phyloP scores from a whole-genome alignment of 2,113 vertebrate species.

The Sceloporus tristichus region DNA sequence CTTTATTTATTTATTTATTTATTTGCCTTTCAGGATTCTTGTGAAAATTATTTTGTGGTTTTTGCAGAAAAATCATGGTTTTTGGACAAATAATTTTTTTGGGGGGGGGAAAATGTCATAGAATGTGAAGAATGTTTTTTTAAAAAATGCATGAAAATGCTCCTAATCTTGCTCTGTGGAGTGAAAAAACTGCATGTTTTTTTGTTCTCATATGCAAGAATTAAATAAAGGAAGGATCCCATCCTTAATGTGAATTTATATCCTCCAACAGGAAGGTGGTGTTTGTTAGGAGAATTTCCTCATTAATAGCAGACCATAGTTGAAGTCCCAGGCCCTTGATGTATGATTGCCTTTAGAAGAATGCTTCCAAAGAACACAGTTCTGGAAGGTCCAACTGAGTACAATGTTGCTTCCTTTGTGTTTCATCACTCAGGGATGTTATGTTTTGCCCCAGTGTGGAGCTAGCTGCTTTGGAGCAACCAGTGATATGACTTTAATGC shows the following conservation, averaged over 20 bases:
- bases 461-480: slow-evolving; percentile 6
- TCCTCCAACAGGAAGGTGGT: background rate
- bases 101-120: too few relatives aligned
- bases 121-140: too few relatives aligned
- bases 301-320: background rate
- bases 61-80: background rate
- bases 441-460: background rate
- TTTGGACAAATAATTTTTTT: too few relatives aligned
- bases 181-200: too few relatives aligned
- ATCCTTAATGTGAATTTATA: background rate
- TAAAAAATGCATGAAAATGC: too few relatives aligned
- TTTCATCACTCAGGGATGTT: background rate
- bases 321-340: background rate
- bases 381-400: background rate
- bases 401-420: background rate
- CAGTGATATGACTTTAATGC: background rate
- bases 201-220: too few relatives aligned
- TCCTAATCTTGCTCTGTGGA: too few relatives aligned
- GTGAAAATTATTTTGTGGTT: background rate
- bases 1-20: too few relatives aligned
- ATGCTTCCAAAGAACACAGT: background rate
- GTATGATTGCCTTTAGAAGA: background rate
- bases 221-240: too few relatives aligned
- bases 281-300: background rate
- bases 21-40: too few relatives aligned